These are phyloP conservation scores for Microtus richardsoni DNA, from an alignment of 2,113 vertebrate genomes.

Conservation along the genomic window DNA sequence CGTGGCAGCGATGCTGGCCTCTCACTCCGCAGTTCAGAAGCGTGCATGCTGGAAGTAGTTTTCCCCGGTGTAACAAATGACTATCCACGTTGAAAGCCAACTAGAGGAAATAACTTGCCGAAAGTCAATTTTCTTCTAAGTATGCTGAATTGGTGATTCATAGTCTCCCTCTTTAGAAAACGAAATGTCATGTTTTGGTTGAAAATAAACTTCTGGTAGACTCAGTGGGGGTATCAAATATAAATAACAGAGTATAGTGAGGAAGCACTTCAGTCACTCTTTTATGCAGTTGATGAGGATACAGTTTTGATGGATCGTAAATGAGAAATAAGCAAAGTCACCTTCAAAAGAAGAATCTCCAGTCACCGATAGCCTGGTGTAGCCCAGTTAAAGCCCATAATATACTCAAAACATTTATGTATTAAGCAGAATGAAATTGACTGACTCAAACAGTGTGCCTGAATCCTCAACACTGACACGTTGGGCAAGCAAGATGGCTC, in stretches of 20 bases:
- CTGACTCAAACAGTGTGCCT: background rate
- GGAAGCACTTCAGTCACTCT: background rate
- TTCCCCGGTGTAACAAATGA: constrained; percentile 7
- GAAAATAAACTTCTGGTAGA: constrained; percentile 52
- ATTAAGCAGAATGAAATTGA: constrained; percentile 1
- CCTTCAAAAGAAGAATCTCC: constrained; percentile 3
- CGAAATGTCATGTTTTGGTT: constrained; percentile 38
- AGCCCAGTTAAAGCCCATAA: background rate
- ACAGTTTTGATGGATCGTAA: background rate
- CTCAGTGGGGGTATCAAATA: background rate
- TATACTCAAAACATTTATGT: background rate
- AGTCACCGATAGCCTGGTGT: background rate
- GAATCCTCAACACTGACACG: background rate
- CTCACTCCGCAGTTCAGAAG: background rate
- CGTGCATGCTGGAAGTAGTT: constrained; percentile 47
- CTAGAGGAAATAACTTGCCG: constrained; percentile 26
- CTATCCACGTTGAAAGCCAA: constrained; percentile 40
- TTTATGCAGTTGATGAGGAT: background rate
- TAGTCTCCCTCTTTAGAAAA: constrained; percentile 7
- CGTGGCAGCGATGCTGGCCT: background rate
- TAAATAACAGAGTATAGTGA: constrained; percentile 27
- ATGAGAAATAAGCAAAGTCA: constrained; percentile 34
- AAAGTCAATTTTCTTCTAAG: constrained; percentile 60
- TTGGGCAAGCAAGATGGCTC: background rate
- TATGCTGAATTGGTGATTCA: constrained; percentile 64